phyloP scores from a whole-genome alignment of 2,797 vertebrate genomes.

The Urocyon cinereoargenteus region DNA sequence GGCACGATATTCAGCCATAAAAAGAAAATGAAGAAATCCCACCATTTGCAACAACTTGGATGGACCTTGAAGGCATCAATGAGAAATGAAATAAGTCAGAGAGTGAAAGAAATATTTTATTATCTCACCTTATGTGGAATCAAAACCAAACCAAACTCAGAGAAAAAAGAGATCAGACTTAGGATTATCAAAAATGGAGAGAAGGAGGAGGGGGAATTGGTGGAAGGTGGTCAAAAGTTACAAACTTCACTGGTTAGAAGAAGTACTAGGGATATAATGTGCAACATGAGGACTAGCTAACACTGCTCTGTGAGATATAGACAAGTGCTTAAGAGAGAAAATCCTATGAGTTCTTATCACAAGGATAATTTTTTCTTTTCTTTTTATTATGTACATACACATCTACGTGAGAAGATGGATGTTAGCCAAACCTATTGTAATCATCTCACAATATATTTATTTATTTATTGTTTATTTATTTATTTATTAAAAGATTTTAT shows the following conservation, averaged over 20 bases:
- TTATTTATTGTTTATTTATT: too few relatives aligned
- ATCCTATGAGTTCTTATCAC: neutral
- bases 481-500: too few relatives aligned
- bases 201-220: neutral
- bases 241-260: neutral
- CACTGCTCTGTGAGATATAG: neutral
- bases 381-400: neutral
- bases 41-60: neutral
- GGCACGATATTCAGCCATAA: neutral
- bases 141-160: neutral
- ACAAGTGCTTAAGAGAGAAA: neutral
- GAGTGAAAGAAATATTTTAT: neutral
- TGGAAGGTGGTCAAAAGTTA: neutral
- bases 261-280: neutral
- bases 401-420: neutral
- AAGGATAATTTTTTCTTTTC: neutral
- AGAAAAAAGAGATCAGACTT: neutral
- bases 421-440: neutral
- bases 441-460: neutral
- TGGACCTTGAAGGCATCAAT: neutral
- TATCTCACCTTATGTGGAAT: neutral
- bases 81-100: neutral
- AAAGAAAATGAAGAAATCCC: neutral
- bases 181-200: neutral
- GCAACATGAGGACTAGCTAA: neutral